These are phyloP conservation scores for Erithacus rubecula DNA, from an alignment of 2,797 vertebrate genomes.

Conservation along the genomic window DNA sequence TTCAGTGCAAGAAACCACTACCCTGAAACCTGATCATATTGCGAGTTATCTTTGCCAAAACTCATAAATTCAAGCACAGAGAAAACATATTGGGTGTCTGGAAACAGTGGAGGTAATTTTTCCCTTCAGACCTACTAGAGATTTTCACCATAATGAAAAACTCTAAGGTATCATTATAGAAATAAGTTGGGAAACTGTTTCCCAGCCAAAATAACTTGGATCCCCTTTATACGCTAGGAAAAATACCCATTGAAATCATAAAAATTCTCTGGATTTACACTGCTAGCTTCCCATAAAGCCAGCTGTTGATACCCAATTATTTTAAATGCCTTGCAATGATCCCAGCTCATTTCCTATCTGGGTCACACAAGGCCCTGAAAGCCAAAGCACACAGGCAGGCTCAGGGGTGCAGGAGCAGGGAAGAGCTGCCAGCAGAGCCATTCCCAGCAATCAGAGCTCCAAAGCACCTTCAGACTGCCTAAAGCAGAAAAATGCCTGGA, in stretches of 20 bases:
- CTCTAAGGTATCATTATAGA: neutral
- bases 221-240: neutral
- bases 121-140: slow-evolving; percentile 28
- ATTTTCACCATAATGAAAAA: slow-evolving; percentile 57
- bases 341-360: slow-evolving; percentile 55
- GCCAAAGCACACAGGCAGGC: slow-evolving; percentile 14
- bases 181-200: slow-evolving; percentile 40
- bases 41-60: neutral
- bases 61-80: slow-evolving; percentile 27
- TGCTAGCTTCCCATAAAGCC: slow-evolving; percentile 38
- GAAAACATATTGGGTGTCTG: slow-evolving; percentile 1
- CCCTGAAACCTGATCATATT: neutral
- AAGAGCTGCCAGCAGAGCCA: neutral
- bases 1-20: neutral
- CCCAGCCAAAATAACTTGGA: slow-evolving; percentile 51
- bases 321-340: slow-evolving; percentile 25
- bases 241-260: slow-evolving; percentile 25
- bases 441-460: neutral
- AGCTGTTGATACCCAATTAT: slow-evolving; percentile 59
- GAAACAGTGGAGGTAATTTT: slow-evolving; percentile 26
- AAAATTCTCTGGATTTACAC: slow-evolving; percentile 46
- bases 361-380: slow-evolving; percentile 25
- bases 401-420: neutral
- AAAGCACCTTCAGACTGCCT: neutral
- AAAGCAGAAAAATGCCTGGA: neutral